Base-by-base conservation (phyloP, 1,140 invertebrate species). In the Scaptomyza pallida region DNA sequence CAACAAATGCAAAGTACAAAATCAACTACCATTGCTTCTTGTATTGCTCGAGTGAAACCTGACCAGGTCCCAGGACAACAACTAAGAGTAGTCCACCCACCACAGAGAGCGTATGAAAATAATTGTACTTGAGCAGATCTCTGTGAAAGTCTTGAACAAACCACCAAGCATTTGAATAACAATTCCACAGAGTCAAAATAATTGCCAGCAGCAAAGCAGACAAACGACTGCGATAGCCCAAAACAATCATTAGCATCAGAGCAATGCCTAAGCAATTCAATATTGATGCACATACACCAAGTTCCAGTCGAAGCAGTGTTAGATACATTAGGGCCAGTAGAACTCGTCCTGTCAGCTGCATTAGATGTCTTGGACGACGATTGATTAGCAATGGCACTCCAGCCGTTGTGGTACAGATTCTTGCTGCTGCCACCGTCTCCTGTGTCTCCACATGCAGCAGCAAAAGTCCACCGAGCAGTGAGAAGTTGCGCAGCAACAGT, bases 31-130 rank as follows among this genome's bases (percentile, higher is more conserved):
- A 77, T 0, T 48, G 56, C 15, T 72, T 78, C 15, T 67, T 75
- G 37, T 72, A 78, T 13, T 52, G 72, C 55, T 78, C 75, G 5
- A 72, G 55, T 5, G 67, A 78, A 10, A 75, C 60, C 8, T 50
- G 15, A n/a, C 72, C 67, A 2, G 72, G 67, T 26, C 72, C 75
- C n/a, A 75, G 52, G 3, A 71, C 60, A 2, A 75, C 72, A 4
- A 77, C 60, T 56, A 75, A 43, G 9, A 77, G n/a, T 9, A 75
- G 26, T 1, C 72, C 72, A 17, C 72, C 75, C 5, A 78, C 41
- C 10, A 77, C 70, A 1, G 63, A 77, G 8, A 67, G 33, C 0
- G 65, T 62, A 17, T 75, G 76, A n/a, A 80, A 79, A 41, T 37
- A 23, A 23, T 64, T 64, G 26, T 69, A 61, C 52, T 68, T 78